These are phyloP conservation scores for Zaprionus lineosus DNA, from an alignment of 2,888 invertebrate genomes.

Conservation along the genomic window DNA sequence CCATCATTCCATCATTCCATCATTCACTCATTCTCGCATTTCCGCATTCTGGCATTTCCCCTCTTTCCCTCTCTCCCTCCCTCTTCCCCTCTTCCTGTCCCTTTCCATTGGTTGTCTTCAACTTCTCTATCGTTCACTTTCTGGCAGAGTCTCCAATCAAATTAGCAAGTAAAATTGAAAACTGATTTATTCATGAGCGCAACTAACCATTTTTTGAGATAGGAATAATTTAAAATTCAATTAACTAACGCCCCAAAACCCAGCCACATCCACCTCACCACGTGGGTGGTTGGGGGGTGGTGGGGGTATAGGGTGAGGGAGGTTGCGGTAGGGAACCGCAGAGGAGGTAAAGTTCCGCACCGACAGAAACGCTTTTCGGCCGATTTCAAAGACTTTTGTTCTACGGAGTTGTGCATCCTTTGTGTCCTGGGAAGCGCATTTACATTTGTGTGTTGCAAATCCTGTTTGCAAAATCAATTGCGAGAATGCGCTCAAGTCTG, in stretches of 20 bases:
- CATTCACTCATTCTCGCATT: not conserved
- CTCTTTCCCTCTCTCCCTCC: not conserved
- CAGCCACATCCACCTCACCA: not conserved
- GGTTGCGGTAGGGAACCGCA: too few relatives aligned
- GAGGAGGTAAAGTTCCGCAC: constrained; percentile 34
- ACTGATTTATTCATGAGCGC: constrained; percentile 70
- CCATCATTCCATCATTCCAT: not conserved
- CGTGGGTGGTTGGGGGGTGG: too few relatives aligned
- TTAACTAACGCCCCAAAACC: constrained; percentile 48
- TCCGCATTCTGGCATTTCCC: not conserved
- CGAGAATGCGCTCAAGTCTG: constrained; percentile 20
- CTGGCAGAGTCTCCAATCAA: constrained; percentile 61
- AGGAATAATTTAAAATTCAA: constrained; percentile 72
- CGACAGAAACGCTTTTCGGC: too few relatives aligned
- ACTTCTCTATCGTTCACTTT: not conserved
- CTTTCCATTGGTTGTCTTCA: not conserved
- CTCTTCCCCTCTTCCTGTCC: not conserved
- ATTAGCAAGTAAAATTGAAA: constrained; percentile 75
- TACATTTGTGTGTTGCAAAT: constrained; percentile 44
- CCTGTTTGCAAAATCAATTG: constrained; percentile 36
- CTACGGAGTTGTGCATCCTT: too few relatives aligned
- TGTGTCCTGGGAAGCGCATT: constrained; percentile 27
- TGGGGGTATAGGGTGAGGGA: too few relatives aligned
- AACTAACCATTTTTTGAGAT: constrained; percentile 60
- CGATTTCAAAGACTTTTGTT: too few relatives aligned